Evolutionary conservation across 2,797 vertebrate genomes (phyloP), one percentile per base, ranked within the genome.

Genomic region (Spatula versicolor): DNA sequence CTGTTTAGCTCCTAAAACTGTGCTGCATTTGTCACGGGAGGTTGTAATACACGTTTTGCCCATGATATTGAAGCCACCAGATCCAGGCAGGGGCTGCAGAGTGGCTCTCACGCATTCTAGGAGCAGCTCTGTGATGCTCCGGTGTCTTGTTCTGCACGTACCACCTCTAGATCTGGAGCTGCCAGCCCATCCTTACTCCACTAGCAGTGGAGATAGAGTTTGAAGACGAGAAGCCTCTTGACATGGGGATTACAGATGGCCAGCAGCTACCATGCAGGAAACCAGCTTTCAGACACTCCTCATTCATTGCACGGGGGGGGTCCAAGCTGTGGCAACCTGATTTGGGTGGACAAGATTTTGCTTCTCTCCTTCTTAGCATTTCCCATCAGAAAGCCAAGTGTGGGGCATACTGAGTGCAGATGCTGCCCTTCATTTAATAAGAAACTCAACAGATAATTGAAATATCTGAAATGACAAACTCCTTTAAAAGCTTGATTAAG

Each of bases 321-420:
- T 30, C 43, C 37, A 9, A 80, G 19, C 35, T 31, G 18, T 20
- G 12, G 6, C 8, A 43, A 48, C 62, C 39, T 23, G 5, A 17
- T 1, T 3, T 43, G 48, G 26, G 5, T 22, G 37, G 28, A 30
- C 50, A 45, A 41, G 33, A 55, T 12, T 50, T 63, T 64, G 25
- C 48, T 79, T 39, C 73, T 86, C 54, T 22, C 31, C 63, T 50
- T 62, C 46, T 15, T 2, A 1, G 22, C 8, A 1, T 37, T 43
- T 62, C 37, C 67, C 30, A 22, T 6, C 1, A 1, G 12, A 0
- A 1, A 88, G 39, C 15, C 2, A 4, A 39, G 64, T 2, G 1
- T 2, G 3, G 33, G 56, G 22, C 0, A 0, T n/a, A 5, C 18
- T 5, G 56, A 7, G 4, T 45, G 13, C 37, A 31, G 37, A 30